phyloP scores from a whole-genome alignment of 2,888 invertebrate genomes.

The Melanargia galathea region DNA sequence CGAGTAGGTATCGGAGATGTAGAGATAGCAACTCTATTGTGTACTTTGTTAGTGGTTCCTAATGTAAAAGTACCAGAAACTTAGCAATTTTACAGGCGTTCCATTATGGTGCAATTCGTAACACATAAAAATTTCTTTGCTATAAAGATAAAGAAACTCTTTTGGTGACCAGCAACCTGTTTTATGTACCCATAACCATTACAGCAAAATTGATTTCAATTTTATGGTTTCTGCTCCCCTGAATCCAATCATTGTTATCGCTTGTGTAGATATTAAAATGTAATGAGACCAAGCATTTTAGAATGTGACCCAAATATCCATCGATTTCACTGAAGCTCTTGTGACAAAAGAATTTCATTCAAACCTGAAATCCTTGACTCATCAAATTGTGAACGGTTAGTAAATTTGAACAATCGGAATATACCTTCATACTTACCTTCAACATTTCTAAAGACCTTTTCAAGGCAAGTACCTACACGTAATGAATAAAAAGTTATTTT shows the following conservation, averaged over 20 bases:
- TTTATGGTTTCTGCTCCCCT: conserved; percentile 80
- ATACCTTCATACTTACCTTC: background rate
- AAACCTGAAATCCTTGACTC: conserved; percentile 28
- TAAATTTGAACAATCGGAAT: conserved; percentile 8
- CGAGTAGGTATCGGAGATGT: too few species aligned
- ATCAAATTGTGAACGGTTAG: conserved; percentile 19
- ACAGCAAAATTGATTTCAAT: conserved; percentile 80
- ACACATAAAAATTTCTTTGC: conserved; percentile 40
- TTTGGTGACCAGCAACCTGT: conserved; percentile 64
- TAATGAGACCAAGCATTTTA: conserved; percentile 71
- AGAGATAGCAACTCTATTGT: too few species aligned
- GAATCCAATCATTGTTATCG: conserved; percentile 82
- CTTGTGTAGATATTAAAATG: conserved; percentile 73
- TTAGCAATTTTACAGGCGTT: too few species aligned
- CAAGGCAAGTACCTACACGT: background rate
- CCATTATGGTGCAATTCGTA: too few species aligned
- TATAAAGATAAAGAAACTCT: conserved; percentile 59
- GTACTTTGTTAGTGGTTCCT: too few species aligned
- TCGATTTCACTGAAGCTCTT: conserved; percentile 39
- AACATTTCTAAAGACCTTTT: conserved; percentile 10
- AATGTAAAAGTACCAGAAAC: too few species aligned
- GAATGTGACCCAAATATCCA: conserved; percentile 54
- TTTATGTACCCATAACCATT: conserved; percentile 78
- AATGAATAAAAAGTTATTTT: too few species aligned
- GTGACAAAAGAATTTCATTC: conserved; percentile 37